Evolutionary conservation across 2,797 vertebrate genomes (phyloP).

Genomic region (Lithobates sylvaticus): DNA sequence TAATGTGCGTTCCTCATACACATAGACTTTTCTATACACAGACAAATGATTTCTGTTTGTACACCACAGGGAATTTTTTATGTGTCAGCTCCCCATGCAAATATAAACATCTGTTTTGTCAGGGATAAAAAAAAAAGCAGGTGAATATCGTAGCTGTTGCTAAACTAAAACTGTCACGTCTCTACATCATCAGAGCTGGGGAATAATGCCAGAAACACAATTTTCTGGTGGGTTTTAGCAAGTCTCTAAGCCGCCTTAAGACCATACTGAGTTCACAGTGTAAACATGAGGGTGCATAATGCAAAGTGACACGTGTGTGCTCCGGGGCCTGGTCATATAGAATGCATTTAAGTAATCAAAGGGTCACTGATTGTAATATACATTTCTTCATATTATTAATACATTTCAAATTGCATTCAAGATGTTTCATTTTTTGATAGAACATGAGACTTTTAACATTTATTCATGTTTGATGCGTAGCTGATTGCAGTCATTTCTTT

Average conservation of each 20-base stretch:
- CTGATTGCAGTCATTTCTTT: too few species aligned
- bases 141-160: constrained; percentile 42
- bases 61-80: constrained; percentile 33
- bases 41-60: constrained; percentile 24
- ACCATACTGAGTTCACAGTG: neutral
- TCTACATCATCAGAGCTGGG: constrained; percentile 33
- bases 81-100: constrained; percentile 15
- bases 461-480: too few species aligned
- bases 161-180: constrained; percentile 39
- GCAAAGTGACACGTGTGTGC: constrained; percentile 17
- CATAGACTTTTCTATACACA: constrained; percentile 45
- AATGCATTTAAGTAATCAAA: neutral
- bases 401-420: neutral
- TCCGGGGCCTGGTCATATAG: neutral
- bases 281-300: constrained; percentile 23
- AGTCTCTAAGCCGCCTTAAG: constrained; percentile 19
- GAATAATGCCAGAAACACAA: constrained; percentile 34
- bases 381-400: neutral
- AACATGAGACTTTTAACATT: too few species aligned
- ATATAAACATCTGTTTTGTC: constrained; percentile 49
- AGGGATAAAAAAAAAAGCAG: constrained; percentile 42
- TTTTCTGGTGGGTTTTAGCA: constrained; percentile 29
- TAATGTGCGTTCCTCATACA: constrained; percentile 6
- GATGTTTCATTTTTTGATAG: too few species aligned
- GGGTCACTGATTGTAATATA: neutral